Percentiles rank a stretch among this genome's conserved stretches.
Conservation (phyloP, 2,797 vertebrate species). For the Diceros bicornis region DNA sequence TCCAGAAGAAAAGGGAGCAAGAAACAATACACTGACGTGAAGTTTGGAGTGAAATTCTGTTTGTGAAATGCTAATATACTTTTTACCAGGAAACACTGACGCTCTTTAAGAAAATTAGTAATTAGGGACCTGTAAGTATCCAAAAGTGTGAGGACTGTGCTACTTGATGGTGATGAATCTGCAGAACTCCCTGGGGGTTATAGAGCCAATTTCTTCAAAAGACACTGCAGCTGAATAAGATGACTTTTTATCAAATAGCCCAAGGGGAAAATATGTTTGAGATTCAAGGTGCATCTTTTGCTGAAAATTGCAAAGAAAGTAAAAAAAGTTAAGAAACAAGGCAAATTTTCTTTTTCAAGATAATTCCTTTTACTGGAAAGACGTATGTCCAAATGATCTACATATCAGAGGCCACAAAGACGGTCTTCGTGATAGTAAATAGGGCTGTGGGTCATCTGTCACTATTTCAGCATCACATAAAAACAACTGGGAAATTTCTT, state of each 20-base stretch:
- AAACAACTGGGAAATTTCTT: background rate
- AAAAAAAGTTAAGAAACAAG: slow-evolving; percentile 28
- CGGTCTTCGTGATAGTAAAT: background rate
- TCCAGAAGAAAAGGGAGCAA: slow-evolving; percentile 49
- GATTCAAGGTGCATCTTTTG: background rate
- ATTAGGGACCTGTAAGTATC: slow-evolving; percentile 20
- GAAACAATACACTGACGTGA: background rate
- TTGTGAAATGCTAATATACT: slow-evolving; percentile 40
- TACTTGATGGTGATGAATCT: slow-evolving; percentile 31
- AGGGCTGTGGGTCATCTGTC: background rate
- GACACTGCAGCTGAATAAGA: slow-evolving; percentile 53
- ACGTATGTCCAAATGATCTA: background rate
- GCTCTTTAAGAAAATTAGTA: slow-evolving; percentile 53
- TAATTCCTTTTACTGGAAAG: slow-evolving; percentile 8
- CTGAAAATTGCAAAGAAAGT: slow-evolving; percentile 53
- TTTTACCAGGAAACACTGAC: slow-evolving; percentile 22
- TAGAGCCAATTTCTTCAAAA: slow-evolving; percentile 76
- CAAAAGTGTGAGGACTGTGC: background rate
- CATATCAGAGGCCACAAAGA: background rate
- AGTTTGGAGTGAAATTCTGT: slow-evolving; percentile 45
- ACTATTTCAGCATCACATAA: slow-evolving; percentile 21
- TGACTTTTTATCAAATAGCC: slow-evolving; percentile 37
- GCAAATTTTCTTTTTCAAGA: background rate
- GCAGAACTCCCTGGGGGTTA: background rate
- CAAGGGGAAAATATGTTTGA: background rate